phyloP scores from a whole-genome alignment of 2,888 invertebrate species.

The Amphipyra berbera region DNA sequence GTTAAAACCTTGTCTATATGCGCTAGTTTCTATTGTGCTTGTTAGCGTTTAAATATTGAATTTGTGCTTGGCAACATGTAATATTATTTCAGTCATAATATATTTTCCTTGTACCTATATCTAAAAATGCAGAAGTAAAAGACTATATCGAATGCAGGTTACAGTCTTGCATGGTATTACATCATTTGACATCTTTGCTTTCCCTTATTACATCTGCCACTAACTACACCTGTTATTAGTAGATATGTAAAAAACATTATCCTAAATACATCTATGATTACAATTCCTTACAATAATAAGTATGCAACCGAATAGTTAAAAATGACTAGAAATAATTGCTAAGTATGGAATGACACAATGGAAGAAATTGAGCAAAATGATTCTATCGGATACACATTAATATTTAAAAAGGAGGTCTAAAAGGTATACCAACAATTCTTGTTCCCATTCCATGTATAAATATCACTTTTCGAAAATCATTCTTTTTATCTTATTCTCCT shows the following conservation, averaged over 20 bases:
- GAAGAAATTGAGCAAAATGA: conserved; percentile 70
- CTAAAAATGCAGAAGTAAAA: conserved; percentile 18
- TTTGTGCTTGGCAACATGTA: conserved; percentile 39
- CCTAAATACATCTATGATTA: conserved; percentile 53
- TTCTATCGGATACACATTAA: conserved; percentile 43
- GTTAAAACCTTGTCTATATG: conserved; percentile 9
- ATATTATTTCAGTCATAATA: conserved; percentile 38
- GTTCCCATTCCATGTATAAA: conserved; percentile 62
- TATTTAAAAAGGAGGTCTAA: conserved; percentile 48
- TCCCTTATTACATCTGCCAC: conserved; percentile 9
- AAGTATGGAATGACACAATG: conserved; percentile 58
- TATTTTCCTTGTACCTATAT: conserved; percentile 6
- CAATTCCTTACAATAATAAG: conserved; percentile 49
- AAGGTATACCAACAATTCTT: conserved; percentile 56
- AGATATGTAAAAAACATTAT: conserved; percentile 54
- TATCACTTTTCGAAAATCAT: conserved; percentile 59
- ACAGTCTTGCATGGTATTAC: conserved; percentile 29
- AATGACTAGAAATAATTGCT: conserved; percentile 61
- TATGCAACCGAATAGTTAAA: conserved; percentile 51
- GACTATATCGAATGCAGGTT: conserved; percentile 5
- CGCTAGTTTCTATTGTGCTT: conserved; percentile 33
- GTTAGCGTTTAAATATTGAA: conserved; percentile 30
- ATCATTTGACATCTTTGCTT: conserved; percentile 17
- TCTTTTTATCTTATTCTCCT: conserved; percentile 20
- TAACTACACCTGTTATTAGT: conserved; percentile 28